Evolutionary conservation across 2,888 invertebrate species (phyloP).

Genomic region (Acanthoscelides obtectus): DNA sequence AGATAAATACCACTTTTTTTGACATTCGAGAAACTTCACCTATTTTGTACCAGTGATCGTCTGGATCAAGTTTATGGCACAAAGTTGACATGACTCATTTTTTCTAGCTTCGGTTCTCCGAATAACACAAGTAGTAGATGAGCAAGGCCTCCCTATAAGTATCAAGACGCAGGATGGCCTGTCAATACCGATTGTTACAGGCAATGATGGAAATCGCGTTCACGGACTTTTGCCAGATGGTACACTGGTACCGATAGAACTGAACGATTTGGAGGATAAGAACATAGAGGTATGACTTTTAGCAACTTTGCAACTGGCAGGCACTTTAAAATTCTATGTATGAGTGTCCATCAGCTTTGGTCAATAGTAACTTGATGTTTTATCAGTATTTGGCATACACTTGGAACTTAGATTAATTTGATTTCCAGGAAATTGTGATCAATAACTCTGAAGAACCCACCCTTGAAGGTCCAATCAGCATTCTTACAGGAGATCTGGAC

Average conservation of each 20-base stretch:
- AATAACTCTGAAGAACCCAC: not conserved
- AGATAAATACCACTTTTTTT: too few species aligned
- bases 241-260: slow-evolving; percentile 43
- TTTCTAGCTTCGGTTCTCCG: slow-evolving; percentile 13
- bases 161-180: slow-evolving; percentile 67
- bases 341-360: too few species aligned
- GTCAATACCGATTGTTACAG: slow-evolving; percentile 55
- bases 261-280: slow-evolving; percentile 13
- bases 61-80: too few species aligned
- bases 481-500: slow-evolving; percentile 4
- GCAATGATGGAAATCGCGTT: slow-evolving; percentile 50
- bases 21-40: too few species aligned
- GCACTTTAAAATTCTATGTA: too few species aligned
- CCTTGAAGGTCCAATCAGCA: slow-evolving; percentile 4
- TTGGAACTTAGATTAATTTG: not conserved
- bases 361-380: too few species aligned
- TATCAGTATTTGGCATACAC: too few species aligned
- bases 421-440: not conserved
- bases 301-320: too few species aligned
- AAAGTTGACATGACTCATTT: too few species aligned
- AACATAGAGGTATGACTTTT: slow-evolving; percentile 11
- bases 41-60: too few species aligned
- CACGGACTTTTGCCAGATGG: slow-evolving; percentile 48
- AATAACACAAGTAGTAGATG: slow-evolving; percentile 58
- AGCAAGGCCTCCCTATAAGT: slow-evolving; percentile 63